These are phyloP conservation scores for Melieria crassipennis DNA, from an alignment of 2,888 invertebrate genomes.

Conservation along the genomic window DNA sequence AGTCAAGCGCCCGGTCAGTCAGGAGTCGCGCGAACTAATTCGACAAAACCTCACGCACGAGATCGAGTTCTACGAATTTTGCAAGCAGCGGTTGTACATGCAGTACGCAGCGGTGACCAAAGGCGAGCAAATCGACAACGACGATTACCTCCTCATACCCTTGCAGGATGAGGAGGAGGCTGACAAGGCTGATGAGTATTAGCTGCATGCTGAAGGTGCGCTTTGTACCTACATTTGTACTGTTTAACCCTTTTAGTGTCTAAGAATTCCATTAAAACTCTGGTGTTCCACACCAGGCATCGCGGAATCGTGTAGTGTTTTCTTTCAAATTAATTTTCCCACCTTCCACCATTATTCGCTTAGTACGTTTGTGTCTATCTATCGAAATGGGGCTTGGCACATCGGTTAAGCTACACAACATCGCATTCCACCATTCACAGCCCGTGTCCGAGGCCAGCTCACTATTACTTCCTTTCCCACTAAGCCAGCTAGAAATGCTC, in stretches of 20 bases:
- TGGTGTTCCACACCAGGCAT: too few species aligned
- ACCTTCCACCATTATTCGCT: too few species aligned
- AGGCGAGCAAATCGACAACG: slow-evolving; percentile 49
- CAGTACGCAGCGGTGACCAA: slow-evolving; percentile 77
- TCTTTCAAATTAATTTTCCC: neutral
- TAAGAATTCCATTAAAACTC: too few species aligned
- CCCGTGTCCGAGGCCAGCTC: too few species aligned
- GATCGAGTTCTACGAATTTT: slow-evolving; percentile 92
- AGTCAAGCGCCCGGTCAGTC: slow-evolving; percentile 68
- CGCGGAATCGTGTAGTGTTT: neutral
- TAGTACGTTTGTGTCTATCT: too few species aligned
- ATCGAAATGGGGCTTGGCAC: too few species aligned
- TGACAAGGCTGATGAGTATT: slow-evolving; percentile 33
- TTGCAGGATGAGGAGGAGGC: slow-evolving; percentile 45
- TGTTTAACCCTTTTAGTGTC: neutral
- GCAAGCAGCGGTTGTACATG: slow-evolving; percentile 82
- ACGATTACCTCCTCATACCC: slow-evolving; percentile 59
- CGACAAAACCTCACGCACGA: slow-evolving; percentile 85
- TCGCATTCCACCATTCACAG: too few species aligned
- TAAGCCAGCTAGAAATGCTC: slow-evolving; percentile 46
- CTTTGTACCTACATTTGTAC: neutral
- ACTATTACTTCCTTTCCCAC: too few species aligned
- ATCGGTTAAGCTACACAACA: too few species aligned
- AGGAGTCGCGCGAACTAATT: slow-evolving; percentile 83
- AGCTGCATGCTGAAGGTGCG: neutral